Base-by-base conservation (phyloP, 2,797 vertebrate genomes). In the Oreochromis mossambicus region DNA sequence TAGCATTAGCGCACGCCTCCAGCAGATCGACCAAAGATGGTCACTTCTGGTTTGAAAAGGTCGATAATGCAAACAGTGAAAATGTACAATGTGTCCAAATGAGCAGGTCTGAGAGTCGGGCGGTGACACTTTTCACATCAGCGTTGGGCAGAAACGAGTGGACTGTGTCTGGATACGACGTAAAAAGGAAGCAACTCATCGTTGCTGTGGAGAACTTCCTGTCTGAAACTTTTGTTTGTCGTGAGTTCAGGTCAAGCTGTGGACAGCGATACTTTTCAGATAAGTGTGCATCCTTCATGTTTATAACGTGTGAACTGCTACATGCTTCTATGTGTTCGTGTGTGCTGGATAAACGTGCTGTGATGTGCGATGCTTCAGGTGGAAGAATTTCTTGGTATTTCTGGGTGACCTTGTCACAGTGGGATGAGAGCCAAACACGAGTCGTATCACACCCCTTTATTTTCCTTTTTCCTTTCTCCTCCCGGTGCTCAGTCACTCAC, bases 21-120 rank as follows among this genome's bases (percentile, higher is more conserved):
- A 58, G 29, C 29, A 32, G 55, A 5, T 0, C 5, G 29, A 32
- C 56, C 15, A 32, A 32, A 34, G 0, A 6, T 19, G 36, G 29
- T 4, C 56, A 4, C 56, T 4, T 58, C 0, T 58, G 0, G 56
- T 58, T 32, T 58, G 55, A 58, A 58, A 32, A 32, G 14, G 32
- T 6, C 26, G 1, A 58, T 2, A 32, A 1, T 58, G 55, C 55
- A 17, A 17, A 32, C 24, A 0, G 54, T 15, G 54, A 15, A 56
- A 29, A 56, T 0, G 24, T 55, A 14, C 14, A 55, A 55, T 0
- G 13, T 15, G 54, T 55, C 24, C 54, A 55, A 15, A 55, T 55
- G 54, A 55, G 54, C 24, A 5, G 24, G 24, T 17, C 55, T 17
- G 55, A 32, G 24, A 56, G 26, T 29, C 14, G 14, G 9, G 55